Evolutionary conservation across 2,797 vertebrate genomes (phyloP).

Genomic region (Hydrocynus forskahlii): DNA sequence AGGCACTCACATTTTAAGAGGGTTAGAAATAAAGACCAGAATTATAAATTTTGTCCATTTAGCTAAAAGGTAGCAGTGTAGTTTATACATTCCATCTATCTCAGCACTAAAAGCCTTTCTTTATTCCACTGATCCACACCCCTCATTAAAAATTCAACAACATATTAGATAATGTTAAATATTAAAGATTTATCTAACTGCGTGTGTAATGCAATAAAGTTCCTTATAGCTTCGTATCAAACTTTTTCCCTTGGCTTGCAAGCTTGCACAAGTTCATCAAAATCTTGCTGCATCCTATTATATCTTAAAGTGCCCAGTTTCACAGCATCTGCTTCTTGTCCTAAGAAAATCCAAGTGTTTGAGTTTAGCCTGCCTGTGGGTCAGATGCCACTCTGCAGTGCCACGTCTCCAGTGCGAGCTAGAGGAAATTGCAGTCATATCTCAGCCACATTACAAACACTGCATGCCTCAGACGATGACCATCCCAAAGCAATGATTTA

Average conservation of each 20-base stretch:
- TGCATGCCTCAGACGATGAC: slow-evolving; percentile 27
- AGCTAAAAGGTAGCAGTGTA: not conserved
- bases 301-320: not conserved
- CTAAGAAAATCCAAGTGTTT: slow-evolving; percentile 16
- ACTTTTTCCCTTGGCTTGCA: not conserved
- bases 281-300: not conserved
- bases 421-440: slow-evolving; percentile 49
- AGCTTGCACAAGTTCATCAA: not conserved
- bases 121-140: not conserved
- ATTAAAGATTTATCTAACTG: not conserved
- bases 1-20: no score
- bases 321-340: not conserved
- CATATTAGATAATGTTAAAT: not conserved
- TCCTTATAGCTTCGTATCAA: not conserved
- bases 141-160: not conserved
- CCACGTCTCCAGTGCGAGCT: slow-evolving; percentile 15
- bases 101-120: not conserved
- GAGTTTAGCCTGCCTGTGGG: slow-evolving; percentile 19
- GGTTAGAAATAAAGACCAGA: not conserved
- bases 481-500: slow-evolving; percentile 19
- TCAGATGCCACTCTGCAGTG: slow-evolving; percentile 15
- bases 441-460: slow-evolving; percentile 41
- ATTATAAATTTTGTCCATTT: not conserved
- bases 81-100: not conserved
- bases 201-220: not conserved